A percentile compares a stretch with the other conserved stretches of the same genome.
Evolutionary conservation across 2,888 invertebrate species (phyloP).

Genomic region (Euphydryas editha): DNA sequence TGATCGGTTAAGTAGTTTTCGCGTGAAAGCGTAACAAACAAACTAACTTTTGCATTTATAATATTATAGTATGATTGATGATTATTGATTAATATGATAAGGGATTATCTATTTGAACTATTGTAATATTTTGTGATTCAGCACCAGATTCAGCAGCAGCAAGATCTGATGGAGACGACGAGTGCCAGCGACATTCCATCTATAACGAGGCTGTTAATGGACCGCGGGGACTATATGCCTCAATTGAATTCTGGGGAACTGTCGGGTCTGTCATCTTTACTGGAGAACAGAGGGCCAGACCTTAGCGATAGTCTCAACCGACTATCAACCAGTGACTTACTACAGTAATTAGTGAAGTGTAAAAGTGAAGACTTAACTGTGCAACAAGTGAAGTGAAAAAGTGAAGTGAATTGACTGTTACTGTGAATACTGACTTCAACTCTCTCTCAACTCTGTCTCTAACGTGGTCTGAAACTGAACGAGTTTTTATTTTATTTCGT

Average conservation of each 20-base stretch:
- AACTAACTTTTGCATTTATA: no score
- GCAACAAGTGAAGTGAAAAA: not conserved
- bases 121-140: not conserved
- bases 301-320: slow-evolving; percentile 60
- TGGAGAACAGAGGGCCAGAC: slow-evolving; percentile 47
- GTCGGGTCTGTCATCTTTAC: slow-evolving; percentile 57
- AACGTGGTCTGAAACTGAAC: not conserved
- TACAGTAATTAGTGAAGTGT: slow-evolving; percentile 20
- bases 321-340: slow-evolving; percentile 60
- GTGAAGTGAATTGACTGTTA: no score
- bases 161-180: slow-evolving; percentile 52
- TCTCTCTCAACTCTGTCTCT: not conserved
- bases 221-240: slow-evolving; percentile 53
- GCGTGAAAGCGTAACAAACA: no score
- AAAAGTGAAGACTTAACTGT: not conserved
- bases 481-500: not conserved
- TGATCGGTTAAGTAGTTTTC: no score
- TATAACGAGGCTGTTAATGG: slow-evolving; percentile 55
- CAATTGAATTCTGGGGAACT: slow-evolving; percentile 80
- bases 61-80: no score
- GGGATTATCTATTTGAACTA: not conserved
- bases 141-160: slow-evolving; percentile 38
- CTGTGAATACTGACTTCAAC: not conserved
- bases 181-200: slow-evolving; percentile 49
- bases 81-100: no score